Conservation (phyloP, 2,888 invertebrate species). For the Drosophila borealis region DNA sequence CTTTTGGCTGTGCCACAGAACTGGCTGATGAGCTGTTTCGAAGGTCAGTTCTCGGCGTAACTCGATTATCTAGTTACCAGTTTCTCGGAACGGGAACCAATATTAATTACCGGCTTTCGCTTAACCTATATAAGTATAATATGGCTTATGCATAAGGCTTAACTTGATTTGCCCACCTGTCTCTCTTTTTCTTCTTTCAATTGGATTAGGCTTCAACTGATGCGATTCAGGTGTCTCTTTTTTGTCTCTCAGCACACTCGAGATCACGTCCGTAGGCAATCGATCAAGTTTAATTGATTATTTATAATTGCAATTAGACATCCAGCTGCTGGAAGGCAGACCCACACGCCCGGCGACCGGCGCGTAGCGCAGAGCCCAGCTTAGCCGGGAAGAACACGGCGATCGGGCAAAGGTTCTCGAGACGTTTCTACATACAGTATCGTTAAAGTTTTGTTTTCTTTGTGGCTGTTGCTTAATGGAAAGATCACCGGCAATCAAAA, state of each 20-base stretch:
- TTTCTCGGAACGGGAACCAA: neutral
- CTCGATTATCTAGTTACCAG: neutral
- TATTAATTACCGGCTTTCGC: neutral
- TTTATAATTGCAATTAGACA: neutral
- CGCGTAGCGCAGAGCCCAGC: slow-evolving; percentile 38
- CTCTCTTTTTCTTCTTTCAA: no score
- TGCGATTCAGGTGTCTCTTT: neutral
- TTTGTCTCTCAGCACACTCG: neutral
- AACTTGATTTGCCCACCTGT: no score
- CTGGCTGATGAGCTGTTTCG: slow-evolving; percentile 3
- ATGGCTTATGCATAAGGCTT: neutral
- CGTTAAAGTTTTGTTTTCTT: slow-evolving; percentile 10
- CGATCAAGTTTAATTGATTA: slow-evolving; percentile 2
- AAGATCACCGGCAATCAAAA: slow-evolving; percentile 58
- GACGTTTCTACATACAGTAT: slow-evolving; percentile 18
- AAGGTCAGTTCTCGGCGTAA: neutral
- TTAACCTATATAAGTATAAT: neutral
- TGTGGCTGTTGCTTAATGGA: slow-evolving; percentile 40
- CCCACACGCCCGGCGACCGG: slow-evolving; percentile 10
- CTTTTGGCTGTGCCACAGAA: neutral
- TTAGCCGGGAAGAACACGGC: slow-evolving; percentile 46
- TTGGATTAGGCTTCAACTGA: no score
- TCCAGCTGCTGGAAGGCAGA: neutral
- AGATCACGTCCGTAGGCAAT: neutral
- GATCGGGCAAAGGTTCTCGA: slow-evolving; percentile 25